Percentiles rank a stretch among this genome's conserved stretches.
Evolutionary conservation across 2,888 invertebrate genomes (phyloP).

Genomic region (Calameuta idolon): DNA sequence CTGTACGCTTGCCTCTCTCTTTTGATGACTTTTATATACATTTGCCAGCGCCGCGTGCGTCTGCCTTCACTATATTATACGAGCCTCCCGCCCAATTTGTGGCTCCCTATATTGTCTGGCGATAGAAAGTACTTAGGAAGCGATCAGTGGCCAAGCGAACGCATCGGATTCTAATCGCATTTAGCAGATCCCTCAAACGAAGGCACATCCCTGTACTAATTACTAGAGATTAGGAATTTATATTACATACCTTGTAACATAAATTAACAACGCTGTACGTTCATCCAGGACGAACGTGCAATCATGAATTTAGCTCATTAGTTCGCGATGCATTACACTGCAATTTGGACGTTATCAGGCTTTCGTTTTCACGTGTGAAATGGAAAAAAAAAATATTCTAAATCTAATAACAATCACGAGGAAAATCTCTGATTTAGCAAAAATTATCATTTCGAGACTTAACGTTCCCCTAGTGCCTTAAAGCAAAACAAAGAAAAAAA

Average conservation of each 20-base stretch:
- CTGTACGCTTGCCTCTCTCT: neutral
- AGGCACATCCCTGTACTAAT: neutral
- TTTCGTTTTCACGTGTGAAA: neutral
- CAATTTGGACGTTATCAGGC: neutral
- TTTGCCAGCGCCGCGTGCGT: conserved; percentile 16
- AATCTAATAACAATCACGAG: neutral
- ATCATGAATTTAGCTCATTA: neutral
- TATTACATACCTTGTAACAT: neutral
- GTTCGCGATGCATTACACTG: neutral
- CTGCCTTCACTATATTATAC: conserved; percentile 11
- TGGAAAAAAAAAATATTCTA: neutral
- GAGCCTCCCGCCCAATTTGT: neutral
- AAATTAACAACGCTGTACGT: neutral
- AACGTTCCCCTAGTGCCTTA: neutral
- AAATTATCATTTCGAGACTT: neutral
- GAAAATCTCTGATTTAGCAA: neutral
- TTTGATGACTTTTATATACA: conserved; percentile 11
- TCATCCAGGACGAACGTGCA: neutral
- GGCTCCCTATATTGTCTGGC: neutral
- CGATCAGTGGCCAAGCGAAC: neutral
- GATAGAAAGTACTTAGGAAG: conserved; percentile 24
- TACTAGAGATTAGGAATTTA: neutral
- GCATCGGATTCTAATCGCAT: neutral
- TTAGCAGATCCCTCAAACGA: neutral
- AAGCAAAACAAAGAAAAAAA: neutral